Base-by-base conservation (phyloP, 2,888 invertebrate species). In the Lasiommata megera region DNA sequence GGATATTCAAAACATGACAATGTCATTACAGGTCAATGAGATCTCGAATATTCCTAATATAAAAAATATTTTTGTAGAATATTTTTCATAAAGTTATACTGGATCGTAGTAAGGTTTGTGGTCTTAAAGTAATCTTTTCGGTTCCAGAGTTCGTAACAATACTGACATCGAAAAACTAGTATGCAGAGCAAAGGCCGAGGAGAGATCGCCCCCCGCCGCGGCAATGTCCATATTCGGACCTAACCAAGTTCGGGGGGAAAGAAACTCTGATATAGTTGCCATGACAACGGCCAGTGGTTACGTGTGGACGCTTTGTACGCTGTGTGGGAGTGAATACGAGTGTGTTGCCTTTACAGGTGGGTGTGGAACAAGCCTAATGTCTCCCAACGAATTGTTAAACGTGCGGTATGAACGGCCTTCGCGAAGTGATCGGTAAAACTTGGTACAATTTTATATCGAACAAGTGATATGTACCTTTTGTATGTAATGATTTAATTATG, bases 111-210 rank as follows among this genome's bases (percentile, higher is more conserved):
- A n/a, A n/a, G n/a, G n/a, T n/a, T n/a, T n/a, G n/a, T n/a, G n/a
- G n/a, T n/a, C 23, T 23, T 3, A 23, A 23, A 23, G 23, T 23
- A 0, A 43, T 41, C 18, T 43, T 47, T 23, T 7, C 36, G n/a
- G 23, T 93, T 93, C 12, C 92, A 96, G 96, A 96, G 88, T 96
- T 96, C 82, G 96, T 96, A 82, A 94, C 95, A 92, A 96, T 96
- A 90, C 84, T 96, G 88, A 95, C 95, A 74, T 94, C 95, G 86
- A 95, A 95, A 92, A 95, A 95, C 93, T 95, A 95, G 93, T 90
- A 89, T 84, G 89, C 88, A 82, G 84, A 79, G 79, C 75, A 76
- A 62, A 74, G 73, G 77, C 84, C 85, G 74, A 77, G 73, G 70
- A 82, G 82, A 81, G 80, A 80, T 67, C 82, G 73, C 78, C 81